Conservation (phyloP, 2,113 vertebrate genomes). For the Mungos mungo region DNA sequence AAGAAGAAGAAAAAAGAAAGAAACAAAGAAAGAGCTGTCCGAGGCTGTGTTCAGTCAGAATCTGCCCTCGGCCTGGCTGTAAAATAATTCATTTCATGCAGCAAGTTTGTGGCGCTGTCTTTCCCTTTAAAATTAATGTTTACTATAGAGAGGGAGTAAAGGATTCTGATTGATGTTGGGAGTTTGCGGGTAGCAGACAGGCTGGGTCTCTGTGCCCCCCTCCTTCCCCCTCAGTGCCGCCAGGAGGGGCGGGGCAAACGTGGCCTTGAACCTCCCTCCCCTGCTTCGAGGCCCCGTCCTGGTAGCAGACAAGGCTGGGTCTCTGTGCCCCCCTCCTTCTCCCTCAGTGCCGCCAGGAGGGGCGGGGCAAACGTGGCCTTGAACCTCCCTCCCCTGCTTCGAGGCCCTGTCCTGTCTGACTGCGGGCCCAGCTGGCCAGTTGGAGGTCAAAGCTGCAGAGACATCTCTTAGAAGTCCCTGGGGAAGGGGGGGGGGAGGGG, state of each 20-base stretch:
- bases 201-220: neutral
- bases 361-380: neutral
- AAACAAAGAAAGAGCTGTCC: constrained; percentile 28
- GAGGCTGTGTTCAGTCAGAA: constrained; percentile 46
- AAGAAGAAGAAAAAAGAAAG: neutral
- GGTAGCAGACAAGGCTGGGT: neutral
- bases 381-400: neutral
- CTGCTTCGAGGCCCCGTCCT: neutral
- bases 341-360: fast-evolving
- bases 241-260: fast-evolving
- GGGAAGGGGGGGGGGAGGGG: neutral
- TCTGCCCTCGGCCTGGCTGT: constrained; percentile 62
- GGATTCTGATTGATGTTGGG: neutral
- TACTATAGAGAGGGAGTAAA: neutral
- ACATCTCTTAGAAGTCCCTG: constrained; percentile 3
- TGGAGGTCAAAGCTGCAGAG: constrained; percentile 52
- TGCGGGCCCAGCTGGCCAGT: constrained; percentile 50
- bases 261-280: neutral
- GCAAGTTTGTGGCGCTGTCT: neutral
- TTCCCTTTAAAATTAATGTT: constrained; percentile 72
- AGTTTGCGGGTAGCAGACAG: neutral
- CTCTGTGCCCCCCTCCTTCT: neutral
- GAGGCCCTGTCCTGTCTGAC: neutral
- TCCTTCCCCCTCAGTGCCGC: neutral
- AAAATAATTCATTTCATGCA: constrained; percentile 79